Base-by-base conservation (phyloP, 1,140 invertebrate species). In the Gonioctena quinquepunctata region DNA sequence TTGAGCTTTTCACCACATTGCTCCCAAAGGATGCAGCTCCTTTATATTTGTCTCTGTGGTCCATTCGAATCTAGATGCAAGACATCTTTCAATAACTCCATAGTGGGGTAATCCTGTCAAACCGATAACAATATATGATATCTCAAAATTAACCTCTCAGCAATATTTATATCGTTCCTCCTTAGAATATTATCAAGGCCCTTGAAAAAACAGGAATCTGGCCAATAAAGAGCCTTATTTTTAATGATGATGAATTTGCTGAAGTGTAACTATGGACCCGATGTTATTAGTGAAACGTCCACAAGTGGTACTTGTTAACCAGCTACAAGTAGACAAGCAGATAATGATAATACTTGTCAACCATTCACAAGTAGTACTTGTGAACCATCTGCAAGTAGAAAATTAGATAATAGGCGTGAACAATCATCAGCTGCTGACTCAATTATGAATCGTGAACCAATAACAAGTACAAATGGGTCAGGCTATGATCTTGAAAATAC, bases 21-120 rank as follows among this genome's bases (percentile, higher is more conserved):
- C 28, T n/a, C n/a, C n/a, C 28, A 33, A 8, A 33, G 22, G 6
- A 60, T 72, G 27, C 42, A 33, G 28, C 66, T 49, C 1, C 26
- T 72, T 48, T 66, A 72, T 65, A 56, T 18, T 23, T 69, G 28
- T 13, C 28, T 69, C 25, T 72, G 48, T 69, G 26, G 19, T 25
- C 59, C 64, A 3, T 59, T 70, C 19, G 59, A 70, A 59, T 42
- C 26, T 11, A 18, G 11, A 23, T 70, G n/a, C 26, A 27, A 11
- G 0, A 13, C 19, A 18, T 60, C 19, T 21, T 52, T 19, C 27
- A 52, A 66, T 16, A 83, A 83, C 21, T 85, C 82, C 82, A 79
- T 80, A 11, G 11, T 42, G 64, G 0, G 22, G n/a, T 72, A n/a
- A 69, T 73, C 22, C 26, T 72, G 27, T 71, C 69, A 48, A 72